These are phyloP conservation scores for Enteromius radiatus DNA, from an alignment of 2,797 vertebrate species.

Conservation along the genomic window DNA sequence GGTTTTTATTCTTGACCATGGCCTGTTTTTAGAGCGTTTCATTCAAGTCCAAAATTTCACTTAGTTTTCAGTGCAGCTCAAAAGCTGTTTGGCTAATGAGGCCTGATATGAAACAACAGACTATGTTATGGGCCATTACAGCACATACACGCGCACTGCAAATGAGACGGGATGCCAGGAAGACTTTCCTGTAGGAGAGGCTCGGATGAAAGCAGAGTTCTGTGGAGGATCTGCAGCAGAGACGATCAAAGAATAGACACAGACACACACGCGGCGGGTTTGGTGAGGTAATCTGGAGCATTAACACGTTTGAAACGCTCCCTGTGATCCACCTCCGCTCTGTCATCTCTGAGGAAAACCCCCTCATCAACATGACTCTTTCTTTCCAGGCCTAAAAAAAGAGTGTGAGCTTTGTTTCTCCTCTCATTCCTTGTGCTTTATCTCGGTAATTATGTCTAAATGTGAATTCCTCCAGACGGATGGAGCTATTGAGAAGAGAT, in stretches of 20 bases:
- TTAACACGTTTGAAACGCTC: slow-evolving; percentile 63
- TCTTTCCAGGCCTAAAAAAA: slow-evolving; percentile 68
- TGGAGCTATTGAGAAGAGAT: slow-evolving; percentile 64
- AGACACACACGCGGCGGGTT: background rate
- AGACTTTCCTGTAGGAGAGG: slow-evolving; percentile 27
- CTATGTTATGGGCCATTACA: slow-evolving; percentile 40
- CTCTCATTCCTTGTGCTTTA: slow-evolving; percentile 72
- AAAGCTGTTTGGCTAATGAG: slow-evolving; percentile 52
- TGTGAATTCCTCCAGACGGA: slow-evolving; percentile 70
- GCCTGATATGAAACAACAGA: slow-evolving; percentile 51
- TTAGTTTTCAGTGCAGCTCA: slow-evolving; percentile 8
- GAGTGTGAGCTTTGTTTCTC: slow-evolving; percentile 73
- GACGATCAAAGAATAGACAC: slow-evolving; percentile 3
- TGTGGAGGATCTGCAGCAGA: slow-evolving; percentile 24
- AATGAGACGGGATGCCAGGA: slow-evolving; percentile 38
- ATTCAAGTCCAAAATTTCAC: slow-evolving; percentile 48
- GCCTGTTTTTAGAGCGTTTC: slow-evolving; percentile 25
- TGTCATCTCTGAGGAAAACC: slow-evolving; percentile 80
- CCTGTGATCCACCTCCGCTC: slow-evolving; percentile 68
- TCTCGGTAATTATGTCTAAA: slow-evolving; percentile 77
- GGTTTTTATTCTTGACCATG: slow-evolving; percentile 10
- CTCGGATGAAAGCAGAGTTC: slow-evolving; percentile 7
- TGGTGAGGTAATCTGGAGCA: slow-evolving; percentile 44
- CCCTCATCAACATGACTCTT: slow-evolving; percentile 76
- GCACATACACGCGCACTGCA: slow-evolving; percentile 1